phyloP scores from a whole-genome alignment of 2,797 vertebrate species.

The Neomorphus geoffroyi region DNA sequence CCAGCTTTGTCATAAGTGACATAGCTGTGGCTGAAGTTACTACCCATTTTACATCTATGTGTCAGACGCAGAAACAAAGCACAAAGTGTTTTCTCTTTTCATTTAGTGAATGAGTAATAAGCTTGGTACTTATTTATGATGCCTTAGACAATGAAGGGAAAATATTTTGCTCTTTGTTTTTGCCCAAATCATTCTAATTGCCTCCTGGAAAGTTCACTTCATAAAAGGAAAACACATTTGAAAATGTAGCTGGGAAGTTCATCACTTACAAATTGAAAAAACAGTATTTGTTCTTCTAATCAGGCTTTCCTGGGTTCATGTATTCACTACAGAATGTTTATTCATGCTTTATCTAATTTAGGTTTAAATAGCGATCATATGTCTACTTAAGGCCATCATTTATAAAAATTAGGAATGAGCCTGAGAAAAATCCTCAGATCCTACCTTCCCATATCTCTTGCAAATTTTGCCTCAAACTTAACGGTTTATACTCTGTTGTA shows the following conservation, averaged over 20 bases:
- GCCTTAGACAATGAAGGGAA: slow-evolving; percentile 53
- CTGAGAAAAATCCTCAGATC: neutral
- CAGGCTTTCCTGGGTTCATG: neutral
- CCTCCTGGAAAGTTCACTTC: slow-evolving; percentile 53
- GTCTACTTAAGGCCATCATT: neutral
- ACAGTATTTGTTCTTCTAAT: slow-evolving; percentile 19
- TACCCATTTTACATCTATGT: slow-evolving; percentile 7
- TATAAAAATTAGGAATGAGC: neutral
- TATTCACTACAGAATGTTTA: neutral
- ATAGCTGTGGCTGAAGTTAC: slow-evolving; percentile 30
- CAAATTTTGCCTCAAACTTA: neutral
- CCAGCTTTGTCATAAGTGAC: slow-evolving; percentile 13
- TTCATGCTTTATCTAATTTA: neutral
- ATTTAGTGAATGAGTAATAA: slow-evolving; percentile 42
- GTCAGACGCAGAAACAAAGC: slow-evolving; percentile 9
- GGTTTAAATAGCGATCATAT: neutral
- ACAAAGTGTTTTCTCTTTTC: slow-evolving; percentile 30
- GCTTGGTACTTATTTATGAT: neutral
- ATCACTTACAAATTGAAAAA: slow-evolving; percentile 21
- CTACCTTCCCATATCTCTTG: neutral
- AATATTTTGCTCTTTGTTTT: slow-evolving; percentile 59
- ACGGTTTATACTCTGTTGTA: neutral
- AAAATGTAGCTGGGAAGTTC: slow-evolving; percentile 27
- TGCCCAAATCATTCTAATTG: slow-evolving; percentile 50
- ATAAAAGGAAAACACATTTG: slow-evolving; percentile 50